Evolutionary conservation across 1,140 invertebrate species (phyloP), one percentile per base, ranked within the genome.

Genomic region (Cydia splendana): DNA sequence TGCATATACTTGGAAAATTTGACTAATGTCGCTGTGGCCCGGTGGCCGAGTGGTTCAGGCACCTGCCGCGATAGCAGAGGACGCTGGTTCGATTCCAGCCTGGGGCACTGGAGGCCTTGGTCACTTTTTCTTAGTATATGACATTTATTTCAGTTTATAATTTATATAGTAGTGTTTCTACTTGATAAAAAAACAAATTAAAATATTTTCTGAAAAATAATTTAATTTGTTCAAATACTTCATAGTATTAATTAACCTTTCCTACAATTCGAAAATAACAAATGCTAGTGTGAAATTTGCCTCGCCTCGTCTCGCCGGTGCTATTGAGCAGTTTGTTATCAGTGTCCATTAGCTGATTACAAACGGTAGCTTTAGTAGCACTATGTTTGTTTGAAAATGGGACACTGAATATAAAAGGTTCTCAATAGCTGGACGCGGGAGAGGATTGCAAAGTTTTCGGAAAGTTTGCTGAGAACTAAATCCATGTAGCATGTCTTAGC

Each of bases 381-480:
- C 57, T 62, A 0, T 62, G 57, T 12, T 45, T 45, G 45, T 48
- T 48, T 13, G 2, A 62, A 62, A 62, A 62, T 62, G 57, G 57
- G 24, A 62, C 20, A 62, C 12, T 62, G 18, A 62, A 62, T 24
- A n/a, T n/a, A 53, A 62, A 62, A 62, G 15, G 18, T 62, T 57
- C 53, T 57, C n/a, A 57, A 57, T 18, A 57, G 53, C n/a, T 57
- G 48, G 15, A 51, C 24, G 57, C 57, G 57, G 24, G 57, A 62
- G 20, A n/a, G 7, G 5, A 53, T 6, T 53, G 51, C 15, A 48
- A 53, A 53, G 51, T 53, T 53, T 53, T n/a, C 3, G 15, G 15
- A 53, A 53, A 53, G 4, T 53, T 18, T 53, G n/a, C n/a, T 53
- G 5, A 15, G 18, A 53, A 53, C 51, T 53, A 53, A 53, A n/a